Conservation (phyloP, 2,797 vertebrate species). For the Urophycis tenuis region DNA sequence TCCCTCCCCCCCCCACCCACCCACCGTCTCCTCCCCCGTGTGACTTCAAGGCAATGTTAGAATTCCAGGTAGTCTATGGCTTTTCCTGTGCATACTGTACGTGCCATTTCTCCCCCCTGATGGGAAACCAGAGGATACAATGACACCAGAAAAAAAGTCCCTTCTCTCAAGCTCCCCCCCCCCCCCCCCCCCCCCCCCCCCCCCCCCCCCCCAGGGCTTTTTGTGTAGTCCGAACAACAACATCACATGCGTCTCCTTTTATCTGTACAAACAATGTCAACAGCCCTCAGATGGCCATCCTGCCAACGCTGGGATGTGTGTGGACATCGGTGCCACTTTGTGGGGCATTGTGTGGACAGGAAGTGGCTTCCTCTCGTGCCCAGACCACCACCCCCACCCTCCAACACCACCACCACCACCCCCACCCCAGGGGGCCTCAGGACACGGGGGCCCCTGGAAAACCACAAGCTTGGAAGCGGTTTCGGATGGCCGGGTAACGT, state of each 20-base stretch:
- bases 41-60: slow-evolving; percentile 49
- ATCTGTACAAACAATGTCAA: slow-evolving; percentile 65
- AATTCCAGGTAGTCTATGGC: slow-evolving; percentile 72
- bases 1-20: too few relatives aligned
- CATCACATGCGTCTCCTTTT: slow-evolving; percentile 64
- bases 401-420: too few relatives aligned
- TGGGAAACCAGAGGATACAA: slow-evolving; percentile 67
- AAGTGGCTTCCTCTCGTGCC: slow-evolving; percentile 54
- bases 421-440: slow-evolving; percentile 50
- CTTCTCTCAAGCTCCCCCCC: slow-evolving; percentile 42
- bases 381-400: slow-evolving; percentile 9
- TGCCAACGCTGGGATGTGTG: slow-evolving; percentile 56
- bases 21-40: slow-evolving; percentile 27
- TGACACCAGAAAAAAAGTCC: slow-evolving; percentile 54
- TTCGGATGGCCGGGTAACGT: background rate
- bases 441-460: slow-evolving; percentile 53
- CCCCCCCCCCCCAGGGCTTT: background rate
- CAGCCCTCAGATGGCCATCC: slow-evolving; percentile 69
- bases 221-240: slow-evolving; percentile 32
- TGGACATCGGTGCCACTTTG: slow-evolving; percentile 53
- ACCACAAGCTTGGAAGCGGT: slow-evolving; percentile 45
- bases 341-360: slow-evolving; percentile 59
- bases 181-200: too few relatives aligned
- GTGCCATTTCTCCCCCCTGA: slow-evolving; percentile 64
- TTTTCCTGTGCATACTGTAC: slow-evolving; percentile 75